Percentiles rank a stretch among this genome's conserved stretches.
Conservation (phyloP, 1,140 invertebrate species). For the Hylaeus volcanicus region DNA sequence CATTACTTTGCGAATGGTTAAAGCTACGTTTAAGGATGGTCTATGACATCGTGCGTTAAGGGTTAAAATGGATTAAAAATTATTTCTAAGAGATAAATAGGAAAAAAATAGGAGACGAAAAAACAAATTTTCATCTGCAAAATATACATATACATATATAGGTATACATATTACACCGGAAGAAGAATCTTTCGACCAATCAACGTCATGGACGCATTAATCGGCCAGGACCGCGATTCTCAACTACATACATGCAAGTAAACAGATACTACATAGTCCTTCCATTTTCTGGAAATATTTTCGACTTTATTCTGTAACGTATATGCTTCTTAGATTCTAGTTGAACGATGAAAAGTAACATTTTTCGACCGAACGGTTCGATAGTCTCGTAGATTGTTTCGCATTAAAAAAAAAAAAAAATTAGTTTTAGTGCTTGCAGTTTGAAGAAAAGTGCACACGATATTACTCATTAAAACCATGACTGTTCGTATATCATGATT, state of each 20-base stretch:
- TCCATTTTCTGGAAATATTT: too few relatives aligned
- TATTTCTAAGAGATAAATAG: not conserved
- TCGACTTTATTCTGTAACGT: not conserved
- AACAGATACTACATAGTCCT: too few relatives aligned
- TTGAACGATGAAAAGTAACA: too few relatives aligned
- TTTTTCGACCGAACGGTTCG: too few relatives aligned
- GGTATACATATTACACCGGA: not conserved
- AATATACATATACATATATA: not conserved
- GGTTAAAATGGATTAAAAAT: not conserved
- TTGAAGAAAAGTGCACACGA: too few relatives aligned
- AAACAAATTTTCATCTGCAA: slow-evolving; percentile 7
- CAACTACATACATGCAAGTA: not conserved
- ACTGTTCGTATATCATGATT: too few relatives aligned
- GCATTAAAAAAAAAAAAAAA: too few relatives aligned
- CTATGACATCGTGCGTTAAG: too few relatives aligned
- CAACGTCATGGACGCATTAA: not conserved
- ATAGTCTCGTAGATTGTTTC: too few relatives aligned
- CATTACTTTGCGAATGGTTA: not conserved
- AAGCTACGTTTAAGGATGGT: not conserved
- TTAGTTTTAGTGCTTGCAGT: too few relatives aligned
- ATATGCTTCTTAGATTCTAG: too few relatives aligned
- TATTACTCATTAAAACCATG: too few relatives aligned
- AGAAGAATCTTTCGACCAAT: slow-evolving; percentile 20
- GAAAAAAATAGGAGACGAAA: not conserved
- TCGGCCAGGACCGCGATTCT: slow-evolving; percentile 5